A percentile compares a stretch with the other conserved stretches of the same genome.
Evolutionary conservation across 2,888 invertebrate genomes (phyloP).

Genomic region (Troides aeacus): DNA sequence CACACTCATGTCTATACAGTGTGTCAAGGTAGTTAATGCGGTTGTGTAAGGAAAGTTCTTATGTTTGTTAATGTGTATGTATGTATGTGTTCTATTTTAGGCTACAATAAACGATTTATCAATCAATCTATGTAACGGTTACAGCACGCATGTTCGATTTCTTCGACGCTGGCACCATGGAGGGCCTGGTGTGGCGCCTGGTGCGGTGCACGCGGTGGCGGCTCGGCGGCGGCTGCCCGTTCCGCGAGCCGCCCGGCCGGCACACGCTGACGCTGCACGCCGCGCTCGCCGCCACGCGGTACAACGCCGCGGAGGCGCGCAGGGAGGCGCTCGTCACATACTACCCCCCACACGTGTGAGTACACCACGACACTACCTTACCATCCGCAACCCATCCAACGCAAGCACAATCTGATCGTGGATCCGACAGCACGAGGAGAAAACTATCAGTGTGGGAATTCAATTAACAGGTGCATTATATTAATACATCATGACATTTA

Average conservation of each 20-base stretch:
- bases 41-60: too few relatives aligned
- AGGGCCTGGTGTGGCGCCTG: slow-evolving; percentile 91
- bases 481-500: neutral
- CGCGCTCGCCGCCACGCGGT: slow-evolving; percentile 55
- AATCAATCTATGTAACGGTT: neutral
- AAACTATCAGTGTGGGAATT: neutral
- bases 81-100: too few relatives aligned
- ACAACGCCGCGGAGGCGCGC: slow-evolving; percentile 75
- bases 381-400: neutral
- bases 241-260: slow-evolving; percentile 56
- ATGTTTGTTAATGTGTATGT: too few relatives aligned
- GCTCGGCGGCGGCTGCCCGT: slow-evolving; percentile 73
- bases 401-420: slow-evolving; percentile 6
- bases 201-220: slow-evolving; percentile 82
- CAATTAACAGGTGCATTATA: neutral
- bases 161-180: slow-evolving; percentile 96
- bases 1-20: too few relatives aligned
- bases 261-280: slow-evolving; percentile 86
- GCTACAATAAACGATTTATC: too few relatives aligned
- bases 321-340: slow-evolving; percentile 89
- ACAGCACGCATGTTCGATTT: slow-evolving; percentile 96
- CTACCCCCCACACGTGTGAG: slow-evolving; percentile 93
- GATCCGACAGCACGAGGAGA: neutral
- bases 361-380: slow-evolving; percentile 41
- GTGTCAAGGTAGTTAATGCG: too few relatives aligned